Conservation (phyloP, 2,888 invertebrate genomes). For the Bombylius discolor region DNA sequence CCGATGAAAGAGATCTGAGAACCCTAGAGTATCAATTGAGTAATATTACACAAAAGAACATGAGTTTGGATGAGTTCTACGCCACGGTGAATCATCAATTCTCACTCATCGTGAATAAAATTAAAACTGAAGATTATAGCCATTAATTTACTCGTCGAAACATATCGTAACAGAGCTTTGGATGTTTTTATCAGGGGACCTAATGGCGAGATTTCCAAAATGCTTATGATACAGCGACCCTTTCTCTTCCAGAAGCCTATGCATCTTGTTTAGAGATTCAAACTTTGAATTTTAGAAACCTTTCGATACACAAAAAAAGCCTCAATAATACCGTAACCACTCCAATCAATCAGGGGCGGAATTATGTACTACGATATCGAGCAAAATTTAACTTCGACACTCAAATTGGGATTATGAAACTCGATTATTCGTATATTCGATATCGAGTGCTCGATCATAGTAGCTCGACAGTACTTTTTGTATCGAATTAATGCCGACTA, state of each 20-base stretch:
- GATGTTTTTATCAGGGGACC: constrained; percentile 8
- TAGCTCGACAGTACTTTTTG: no score
- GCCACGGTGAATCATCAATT: constrained; percentile 2
- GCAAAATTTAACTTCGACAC: no score
- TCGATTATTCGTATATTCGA: no score
- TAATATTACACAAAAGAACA: neutral
- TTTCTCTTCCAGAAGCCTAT: constrained; percentile 10
- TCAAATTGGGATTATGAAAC: no score
- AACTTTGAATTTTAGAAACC: constrained; percentile 3
- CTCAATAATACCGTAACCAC: neutral
- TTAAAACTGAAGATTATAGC: constrained; percentile 4
- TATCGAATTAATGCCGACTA: no score
- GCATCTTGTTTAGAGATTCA: constrained; percentile 5
- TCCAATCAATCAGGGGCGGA: constrained; percentile 1
- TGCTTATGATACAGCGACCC: constrained; percentile 8
- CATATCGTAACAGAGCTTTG: constrained; percentile 3
- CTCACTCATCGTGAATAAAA: constrained; percentile 4
- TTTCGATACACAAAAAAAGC: neutral
- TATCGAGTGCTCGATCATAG: no score
- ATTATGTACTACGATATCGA: no score
- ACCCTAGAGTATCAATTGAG: neutral
- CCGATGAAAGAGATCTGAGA: neutral
- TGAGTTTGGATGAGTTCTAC: constrained; percentile 3
- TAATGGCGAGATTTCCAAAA: constrained; percentile 7
- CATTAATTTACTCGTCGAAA: neutral